Percentiles rank a stretch among this genome's conserved stretches.
Conservation (phyloP, 2,888 invertebrate species). For the Antitype chi region DNA sequence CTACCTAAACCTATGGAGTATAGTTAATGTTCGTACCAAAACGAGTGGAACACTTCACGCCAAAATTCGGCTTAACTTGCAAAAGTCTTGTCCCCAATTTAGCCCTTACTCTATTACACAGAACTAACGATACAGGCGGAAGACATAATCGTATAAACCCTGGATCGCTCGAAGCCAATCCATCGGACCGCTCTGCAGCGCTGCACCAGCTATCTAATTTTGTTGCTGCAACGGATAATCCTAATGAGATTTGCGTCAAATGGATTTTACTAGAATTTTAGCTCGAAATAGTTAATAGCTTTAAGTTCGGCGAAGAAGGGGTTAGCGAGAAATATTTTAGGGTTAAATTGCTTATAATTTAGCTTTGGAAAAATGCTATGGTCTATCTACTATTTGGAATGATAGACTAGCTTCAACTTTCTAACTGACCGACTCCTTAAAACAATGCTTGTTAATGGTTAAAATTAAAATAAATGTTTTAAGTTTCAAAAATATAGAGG, state of each 20-base stretch:
- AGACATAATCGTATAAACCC: constrained; percentile 42
- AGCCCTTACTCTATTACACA: neutral
- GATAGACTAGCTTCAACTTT: neutral
- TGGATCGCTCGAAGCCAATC: constrained; percentile 5
- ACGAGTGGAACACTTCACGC: too few species aligned
- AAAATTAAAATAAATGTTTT: too few species aligned
- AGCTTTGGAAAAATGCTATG: too few species aligned
- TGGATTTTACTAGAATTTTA: constrained; percentile 43
- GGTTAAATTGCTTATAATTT: neutral
- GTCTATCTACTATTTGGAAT: neutral
- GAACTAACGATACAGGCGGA: constrained; percentile 15
- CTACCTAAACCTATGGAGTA: too few species aligned
- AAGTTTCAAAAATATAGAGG: too few species aligned
- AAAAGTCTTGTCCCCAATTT: neutral
- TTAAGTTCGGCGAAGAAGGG: constrained; percentile 33
- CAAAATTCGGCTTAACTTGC: too few species aligned
- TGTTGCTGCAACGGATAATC: constrained; percentile 48
- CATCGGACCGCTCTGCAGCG: neutral
- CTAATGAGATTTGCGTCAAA: constrained; percentile 57
- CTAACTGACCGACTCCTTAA: too few species aligned
- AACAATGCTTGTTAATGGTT: too few species aligned
- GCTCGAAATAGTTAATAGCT: constrained; percentile 44
- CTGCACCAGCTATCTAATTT: constrained; percentile 40
- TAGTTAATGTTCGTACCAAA: too few species aligned
- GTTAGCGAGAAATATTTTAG: constrained; percentile 11